Percentiles rank a stretch among this genome's conserved stretches.
Evolutionary conservation across 2,888 invertebrate genomes (phyloP).

Genomic region (Xanthorhoe designata): DNA sequence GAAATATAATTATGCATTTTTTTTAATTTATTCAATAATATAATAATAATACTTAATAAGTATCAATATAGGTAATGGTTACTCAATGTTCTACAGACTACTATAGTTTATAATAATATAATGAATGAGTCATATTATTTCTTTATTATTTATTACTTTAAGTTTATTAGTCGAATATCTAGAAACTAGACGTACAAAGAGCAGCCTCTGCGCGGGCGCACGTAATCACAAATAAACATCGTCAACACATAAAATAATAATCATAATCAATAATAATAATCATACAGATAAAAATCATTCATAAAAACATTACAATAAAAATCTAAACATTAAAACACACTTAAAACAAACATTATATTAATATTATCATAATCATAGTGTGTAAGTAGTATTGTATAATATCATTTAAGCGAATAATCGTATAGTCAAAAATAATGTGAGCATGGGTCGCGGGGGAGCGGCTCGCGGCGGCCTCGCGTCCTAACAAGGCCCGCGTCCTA

Average conservation of each 20-base stretch:
- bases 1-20: slow-evolving; percentile 86
- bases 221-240: slow-evolving; percentile 84
- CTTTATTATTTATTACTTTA: slow-evolving; percentile 78
- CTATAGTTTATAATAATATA: slow-evolving; percentile 79
- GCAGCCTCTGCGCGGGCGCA: slow-evolving; percentile 81
- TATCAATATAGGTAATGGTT: slow-evolving; percentile 86
- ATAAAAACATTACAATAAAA: slow-evolving; percentile 86
- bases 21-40: slow-evolving; percentile 86
- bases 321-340: slow-evolving; percentile 86
- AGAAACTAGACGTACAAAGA: slow-evolving; percentile 73
- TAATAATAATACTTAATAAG: slow-evolving; percentile 86
- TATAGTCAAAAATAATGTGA: slow-evolving; percentile 85
- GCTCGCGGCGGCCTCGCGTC: slow-evolving; percentile 51
- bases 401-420: slow-evolving; percentile 85
- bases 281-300: slow-evolving; percentile 86
- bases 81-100: slow-evolving; percentile 84
- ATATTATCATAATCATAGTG: slow-evolving; percentile 85
- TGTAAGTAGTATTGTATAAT: slow-evolving; percentile 81
- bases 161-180: slow-evolving; percentile 78
- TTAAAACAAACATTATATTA: slow-evolving; percentile 86
- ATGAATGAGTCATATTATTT: slow-evolving; percentile 83
- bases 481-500: not conserved
- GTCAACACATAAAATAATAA: slow-evolving; percentile 86
- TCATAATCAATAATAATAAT: slow-evolving; percentile 81
- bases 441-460: slow-evolving; percentile 77